Evolutionary conservation across 2,888 invertebrate species (phyloP), one percentile per base, ranked within the genome.

Genomic region (Ganaspis brasiliensis): DNA sequence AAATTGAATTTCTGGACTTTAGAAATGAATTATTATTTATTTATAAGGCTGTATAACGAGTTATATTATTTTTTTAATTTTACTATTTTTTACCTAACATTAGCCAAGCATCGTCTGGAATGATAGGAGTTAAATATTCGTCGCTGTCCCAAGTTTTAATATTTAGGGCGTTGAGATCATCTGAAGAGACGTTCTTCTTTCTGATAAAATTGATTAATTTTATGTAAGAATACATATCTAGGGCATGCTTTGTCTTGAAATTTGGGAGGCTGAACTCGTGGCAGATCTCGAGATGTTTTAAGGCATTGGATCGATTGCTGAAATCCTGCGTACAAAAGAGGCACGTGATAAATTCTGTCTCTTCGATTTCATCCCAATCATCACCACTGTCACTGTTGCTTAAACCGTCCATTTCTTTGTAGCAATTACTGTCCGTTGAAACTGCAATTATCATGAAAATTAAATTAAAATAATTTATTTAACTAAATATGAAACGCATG

Each of bases 171-270:
- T 93, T 92, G 57, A 95, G 90, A 57, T 93, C 92, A 77, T 94
- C 93, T 0, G 95, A 91, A 71, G 91, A 92, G 1, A 94, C 92
- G 80, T 94, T 94, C 72, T 94, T 93, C 14, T 92, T 93, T 84
- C 96, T 94, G 79, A 97, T 95, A 86, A 94, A 97, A 92, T 97
- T 97, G 0, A 97, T 94, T 86, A 97, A 91, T 90, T 96, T 96
- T 31, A 96, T 95, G 84, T 95, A 96, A 0, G 95, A 95, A 91
- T 97, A 97, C 87, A 95, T 95, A 89, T 97, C 97, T 94, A 97
- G 95, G 83, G 93, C 93, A 86, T 95, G 95, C 88, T 94, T 95
- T 2, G 90, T 90, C 90, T 96, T 96, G 49, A 97, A 92, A 67
- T 92, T 91, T 6, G 93, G 91, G 75, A 97, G 92, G 88, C 94